Base-by-base conservation (phyloP, 2,888 invertebrate genomes). In the Diadromus collaris region DNA sequence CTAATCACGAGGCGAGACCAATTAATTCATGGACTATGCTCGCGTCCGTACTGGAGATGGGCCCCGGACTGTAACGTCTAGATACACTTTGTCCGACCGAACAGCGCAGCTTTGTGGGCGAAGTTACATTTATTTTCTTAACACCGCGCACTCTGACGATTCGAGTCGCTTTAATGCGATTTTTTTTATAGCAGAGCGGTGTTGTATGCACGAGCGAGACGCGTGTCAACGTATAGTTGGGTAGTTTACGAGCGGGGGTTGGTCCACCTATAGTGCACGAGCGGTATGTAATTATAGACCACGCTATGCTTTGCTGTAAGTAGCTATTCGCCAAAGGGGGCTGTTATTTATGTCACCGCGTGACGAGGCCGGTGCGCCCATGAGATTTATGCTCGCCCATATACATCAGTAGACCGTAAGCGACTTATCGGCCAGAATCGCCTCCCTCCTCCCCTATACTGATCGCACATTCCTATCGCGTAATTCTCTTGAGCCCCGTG, bases 1-100 rank as follows among this genome's bases (percentile, higher is more conserved):
- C 87, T 87, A 87, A 87, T 87, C 85, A 87, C 82, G 82, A 82
- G 82, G 82, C 86, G 85, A 83, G 85, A 84, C 86, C 87, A 86
- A 87, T 87, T 87, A 87, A 87, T 87, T 87, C 85, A 83, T 72
- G 79, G 70, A 65, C 79, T 34, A 61, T 54, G 79, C 71, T 79
- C 67, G 67, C 44, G 48, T 29, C 24, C 21, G 64, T 46, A 61
- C 61, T 44, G 32, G 2, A 71, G 71, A 63, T 65, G 75, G 46
- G 65, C 60, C 44, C 24, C 54, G 27, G 19, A 63, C 56, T 61
- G 24, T 58, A 32, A 56, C 6, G n/a, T 41, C 24, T 68, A n/a
- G 54, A 67, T 65, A 34, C 21, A 51, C 51, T 67, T 34, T n/a
- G 38, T 34, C 54, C 16, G 10, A 29, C 34, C 2, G n/a, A 27